Evolutionary conservation across 1,140 invertebrate genomes (phyloP).

Genomic region (Rhyzopertha dominica): DNA sequence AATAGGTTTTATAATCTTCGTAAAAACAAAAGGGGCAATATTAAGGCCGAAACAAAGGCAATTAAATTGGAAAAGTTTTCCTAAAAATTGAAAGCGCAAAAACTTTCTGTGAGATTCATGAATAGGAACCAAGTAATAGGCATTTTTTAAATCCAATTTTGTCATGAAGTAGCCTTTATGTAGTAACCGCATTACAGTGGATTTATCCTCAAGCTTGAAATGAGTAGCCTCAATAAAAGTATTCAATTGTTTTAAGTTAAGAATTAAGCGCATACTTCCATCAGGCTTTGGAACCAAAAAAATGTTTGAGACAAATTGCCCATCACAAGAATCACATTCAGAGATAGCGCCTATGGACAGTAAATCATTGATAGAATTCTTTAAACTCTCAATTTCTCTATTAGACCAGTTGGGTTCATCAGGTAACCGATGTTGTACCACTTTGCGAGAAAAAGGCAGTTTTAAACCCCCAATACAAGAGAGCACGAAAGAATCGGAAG

Average conservation of each 20-base stretch:
- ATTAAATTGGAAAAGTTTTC: conserved; percentile 21
- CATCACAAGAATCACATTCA: no score
- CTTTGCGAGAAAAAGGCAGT: no score
- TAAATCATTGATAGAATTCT: no score
- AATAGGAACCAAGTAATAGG: conserved; percentile 21
- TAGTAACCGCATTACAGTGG: conserved; percentile 25
- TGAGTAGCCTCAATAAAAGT: conserved; percentile 25
- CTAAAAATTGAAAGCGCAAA: conserved; percentile 33
- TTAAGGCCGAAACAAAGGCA: conserved; percentile 24
- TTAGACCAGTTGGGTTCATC: no score
- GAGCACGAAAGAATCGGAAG: no score
- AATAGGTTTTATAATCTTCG: conserved; percentile 28
- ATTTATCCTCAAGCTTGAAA: conserved; percentile 38
- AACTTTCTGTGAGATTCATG: conserved; percentile 25
- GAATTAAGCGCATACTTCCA: conserved; percentile 29
- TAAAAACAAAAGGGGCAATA: conserved; percentile 24
- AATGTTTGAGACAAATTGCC: conserved; percentile 33
- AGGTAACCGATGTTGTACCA: no score
- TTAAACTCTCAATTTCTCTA: no score
- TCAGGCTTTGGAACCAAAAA: conserved; percentile 30
- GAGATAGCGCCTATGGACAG: no score
- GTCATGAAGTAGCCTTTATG: conserved; percentile 19
- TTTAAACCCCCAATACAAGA: no score
- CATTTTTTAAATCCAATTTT: conserved; percentile 27
- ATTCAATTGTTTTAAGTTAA: conserved; percentile 37